phyloP scores from a whole-genome alignment of 2,888 invertebrate genomes.

The Drosophila borealis region DNA sequence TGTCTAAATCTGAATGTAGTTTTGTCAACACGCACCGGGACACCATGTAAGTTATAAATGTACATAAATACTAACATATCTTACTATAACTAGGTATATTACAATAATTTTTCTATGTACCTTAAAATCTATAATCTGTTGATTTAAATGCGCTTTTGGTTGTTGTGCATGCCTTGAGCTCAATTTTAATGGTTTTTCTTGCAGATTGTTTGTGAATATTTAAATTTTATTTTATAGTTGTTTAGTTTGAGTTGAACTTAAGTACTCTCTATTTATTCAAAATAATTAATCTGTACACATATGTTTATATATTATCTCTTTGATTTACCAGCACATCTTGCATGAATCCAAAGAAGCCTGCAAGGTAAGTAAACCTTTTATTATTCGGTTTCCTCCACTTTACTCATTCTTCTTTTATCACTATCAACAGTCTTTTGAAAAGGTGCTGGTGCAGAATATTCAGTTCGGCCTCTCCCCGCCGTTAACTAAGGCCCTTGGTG shows the following conservation, averaged over 20 bases:
- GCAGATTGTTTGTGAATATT: slow-evolving; percentile 13
- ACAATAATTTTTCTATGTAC: slow-evolving; percentile 3
- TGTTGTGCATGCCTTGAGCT: slow-evolving; percentile 20
- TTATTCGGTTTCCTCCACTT: too few species aligned
- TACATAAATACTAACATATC: slow-evolving; percentile 32
- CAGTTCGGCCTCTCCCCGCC: slow-evolving; percentile 97
- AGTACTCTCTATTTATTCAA: neutral
- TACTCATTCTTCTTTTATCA: neutral
- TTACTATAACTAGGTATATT: slow-evolving; percentile 8
- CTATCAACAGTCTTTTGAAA: slow-evolving; percentile 92
- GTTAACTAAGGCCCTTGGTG: slow-evolving; percentile 94
- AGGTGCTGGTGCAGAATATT: slow-evolving; percentile 98
- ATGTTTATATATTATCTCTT: slow-evolving; percentile 9
- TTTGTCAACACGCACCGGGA: slow-evolving; percentile 95
- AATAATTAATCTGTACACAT: slow-evolving; percentile 1
- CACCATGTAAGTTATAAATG: slow-evolving; percentile 92
- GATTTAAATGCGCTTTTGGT: slow-evolving; percentile 3
- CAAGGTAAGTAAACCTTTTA: slow-evolving; percentile 87
- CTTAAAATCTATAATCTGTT: neutral
- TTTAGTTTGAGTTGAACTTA: slow-evolving; percentile 12
- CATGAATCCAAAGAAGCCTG: slow-evolving; percentile 97
- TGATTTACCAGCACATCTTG: neutral
- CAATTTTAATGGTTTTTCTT: neutral
- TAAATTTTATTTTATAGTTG: slow-evolving; percentile 21
- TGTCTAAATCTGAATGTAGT: slow-evolving; percentile 87